phyloP scores from a whole-genome alignment of 2,113 vertebrate genomes.

The Podarcis cretensis region DNA sequence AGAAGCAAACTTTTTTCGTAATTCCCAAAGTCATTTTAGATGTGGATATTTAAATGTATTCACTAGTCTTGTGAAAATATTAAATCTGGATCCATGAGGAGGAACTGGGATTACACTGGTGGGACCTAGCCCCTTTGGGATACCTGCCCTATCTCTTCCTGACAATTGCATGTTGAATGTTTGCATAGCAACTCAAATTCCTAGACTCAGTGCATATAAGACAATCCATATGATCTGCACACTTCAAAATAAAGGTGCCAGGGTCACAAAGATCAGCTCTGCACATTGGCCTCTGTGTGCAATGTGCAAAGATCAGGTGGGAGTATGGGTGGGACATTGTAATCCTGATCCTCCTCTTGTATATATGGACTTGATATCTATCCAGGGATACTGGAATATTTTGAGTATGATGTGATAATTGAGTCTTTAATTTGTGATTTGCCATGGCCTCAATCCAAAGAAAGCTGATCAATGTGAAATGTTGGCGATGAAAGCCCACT shows the following conservation, averaged over 20 bases:
- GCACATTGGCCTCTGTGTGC: not conserved
- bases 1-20: not conserved
- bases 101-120: not conserved
- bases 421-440: not conserved
- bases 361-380: conserved; percentile 33
- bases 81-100: not conserved
- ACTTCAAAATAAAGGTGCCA: not conserved
- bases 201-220: not conserved
- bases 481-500: not conserved
- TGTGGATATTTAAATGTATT: conserved; percentile 57
- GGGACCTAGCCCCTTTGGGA: not conserved
- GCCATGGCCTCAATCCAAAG: not conserved
- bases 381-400: not conserved
- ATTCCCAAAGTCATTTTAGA: conserved; percentile 55
- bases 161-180: not conserved
- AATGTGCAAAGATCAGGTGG: not conserved
- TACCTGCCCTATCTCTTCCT: too few species aligned
- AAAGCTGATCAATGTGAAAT: not conserved
- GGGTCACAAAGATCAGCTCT: not conserved
- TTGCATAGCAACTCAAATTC: not conserved
- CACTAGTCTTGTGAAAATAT: not conserved
- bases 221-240: not conserved
- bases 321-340: not conserved
- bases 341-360: not conserved
- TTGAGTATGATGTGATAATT: conserved; percentile 53